Evolutionary conservation across 1,140 invertebrate genomes (phyloP), one percentile per base, ranked within the genome.

Genomic region (Holotrichia oblita): DNA sequence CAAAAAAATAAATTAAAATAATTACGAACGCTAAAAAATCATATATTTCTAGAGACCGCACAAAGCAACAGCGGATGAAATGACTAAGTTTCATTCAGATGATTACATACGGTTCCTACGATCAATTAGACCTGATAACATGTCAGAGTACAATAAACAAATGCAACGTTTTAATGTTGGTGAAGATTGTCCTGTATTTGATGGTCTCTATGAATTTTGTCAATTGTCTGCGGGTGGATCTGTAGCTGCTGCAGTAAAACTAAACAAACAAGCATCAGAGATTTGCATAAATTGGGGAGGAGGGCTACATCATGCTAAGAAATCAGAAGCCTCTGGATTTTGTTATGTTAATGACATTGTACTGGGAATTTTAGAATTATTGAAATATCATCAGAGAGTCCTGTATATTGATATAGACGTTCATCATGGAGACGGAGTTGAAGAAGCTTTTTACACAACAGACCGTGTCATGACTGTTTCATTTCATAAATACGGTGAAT

Each of bases 41-140:
- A 10, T 74, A 7, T 48, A 76, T 48, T 76, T 79, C 78, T 86
- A 99, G 97, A 91, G 98, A 83, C 98, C 98, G 42, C 97, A 99
- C 86, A 99, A 99, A 91, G 99, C 99, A 14, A 99, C 98, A 42
- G 96, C 97, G 79, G 98, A 99, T 89, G 98, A 99, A 89, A 99
- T 99, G 98, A 99, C 98, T 20, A 99, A 99, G 88, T 99, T 99
- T 87, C 99, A 99, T 88, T 99, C 97, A 83, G 99, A 99, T 90
- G 99, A 99, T 86, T 99, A 99, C 86, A 99, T 99, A 79, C 92
- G 97, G 75, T 99, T 99, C 87, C 88, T 99, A 73, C 91, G 97
- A 24, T 98, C 96, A 80, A 99, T 99, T 83, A 90, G 97, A 82
- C 99, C 98, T 40, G 99, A 99, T 87, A 99, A 99, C 85, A 99